Base-by-base conservation (phyloP, 2,797 vertebrate species). In the Neopelma chrysocephalum region DNA sequence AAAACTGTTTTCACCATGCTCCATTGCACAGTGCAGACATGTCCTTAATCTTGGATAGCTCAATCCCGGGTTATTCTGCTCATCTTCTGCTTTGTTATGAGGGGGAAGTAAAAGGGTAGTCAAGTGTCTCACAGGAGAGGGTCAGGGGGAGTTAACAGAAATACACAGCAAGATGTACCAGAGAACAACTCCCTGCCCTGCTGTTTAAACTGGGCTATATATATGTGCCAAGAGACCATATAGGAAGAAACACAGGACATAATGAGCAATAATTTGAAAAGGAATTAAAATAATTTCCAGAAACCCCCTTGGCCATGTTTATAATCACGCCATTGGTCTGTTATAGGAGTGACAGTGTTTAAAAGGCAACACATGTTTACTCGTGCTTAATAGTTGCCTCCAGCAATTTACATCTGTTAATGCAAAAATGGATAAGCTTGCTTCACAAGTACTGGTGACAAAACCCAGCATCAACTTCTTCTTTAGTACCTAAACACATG, bases 321-420 rank as follows among this genome's bases (percentile, higher is more conserved):
- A n/a, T 68, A 53, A 82, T 45, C 29, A 19, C 42, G 22, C 47
- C 66, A 36, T 48, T 88, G 94, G 70, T 75, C 76, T 90, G 66
- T 58, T 83, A n/a, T 0, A 69, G 70, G 40, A 70, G 58, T 21
- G 4, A 23, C 26, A 48, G 42, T 50, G 27, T 79, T 91, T 86
- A 81, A 90, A 88, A 91, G 51, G 43, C 89, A 88, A 23, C 92
- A 83, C 61, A 22, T 89, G 83, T 95, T 94, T 88, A 21, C 34
- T 64, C 56, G 36, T 79, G 56, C 45, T 88, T 86, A 82, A 58
- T 47, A 60, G 85, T 20, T 82, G 77, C 82, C 93, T 82, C 36
- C 73, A 91, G 93, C 79, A 81, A 76, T 89, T 96, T 92, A 75
- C 79, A 79, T 94, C 91, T 94, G 80, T 56, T 90, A 69, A 90